Base-by-base conservation (phyloP, 1,140 invertebrate species). In the fruit fly (Drosophila melanogaster) region DNA sequence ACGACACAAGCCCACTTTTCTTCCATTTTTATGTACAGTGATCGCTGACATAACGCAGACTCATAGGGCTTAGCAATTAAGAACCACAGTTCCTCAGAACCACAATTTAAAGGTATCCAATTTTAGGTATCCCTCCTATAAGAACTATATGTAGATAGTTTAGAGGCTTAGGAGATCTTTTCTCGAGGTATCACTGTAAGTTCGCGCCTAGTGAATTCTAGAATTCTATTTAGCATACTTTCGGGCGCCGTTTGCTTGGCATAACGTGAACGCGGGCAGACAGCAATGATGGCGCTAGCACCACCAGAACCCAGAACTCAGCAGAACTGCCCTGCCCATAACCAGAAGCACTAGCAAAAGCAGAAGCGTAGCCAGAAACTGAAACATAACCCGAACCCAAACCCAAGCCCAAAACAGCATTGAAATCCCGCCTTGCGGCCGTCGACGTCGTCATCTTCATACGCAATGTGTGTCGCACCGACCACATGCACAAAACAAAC, bases 181-280 rank as follows among this genome's bases (percentile, higher is more conserved):
- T 10, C 3, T 1, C 5, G 14, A 67, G 64, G 33, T n/a, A 8
- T 11, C 15, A 67, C 64, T 67, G 64, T 67, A 37, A 26, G 10
- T 26, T 55, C 35, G 17, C 33, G 50, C 24, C 64, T 56, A 47
- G 22, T 53, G 53, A 69, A 22, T 22, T 19, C 19, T 19, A 57
- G 85, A 90, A 90, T 72, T 86, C 59, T 90, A 90, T 90, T 90
- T 90, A 90, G 86, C 87, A 90, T 90, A 90, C 87, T 78, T 90
- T 90, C 81, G 69, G 81, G 87, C 81, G 62, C 64, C 56, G 81
- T 66, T 74, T 46, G 67, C 77, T 66, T 85, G 81, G 77, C 77
- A 85, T 84, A 84, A 84, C 84, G 73, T 77, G 62, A 73, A 59
- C 65, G 81, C 81, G 64, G 43, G 43, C 81, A 77, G 81, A 79